Base-by-base conservation (phyloP, 1,140 invertebrate genomes). In the Anoplophora glabripennis region DNA sequence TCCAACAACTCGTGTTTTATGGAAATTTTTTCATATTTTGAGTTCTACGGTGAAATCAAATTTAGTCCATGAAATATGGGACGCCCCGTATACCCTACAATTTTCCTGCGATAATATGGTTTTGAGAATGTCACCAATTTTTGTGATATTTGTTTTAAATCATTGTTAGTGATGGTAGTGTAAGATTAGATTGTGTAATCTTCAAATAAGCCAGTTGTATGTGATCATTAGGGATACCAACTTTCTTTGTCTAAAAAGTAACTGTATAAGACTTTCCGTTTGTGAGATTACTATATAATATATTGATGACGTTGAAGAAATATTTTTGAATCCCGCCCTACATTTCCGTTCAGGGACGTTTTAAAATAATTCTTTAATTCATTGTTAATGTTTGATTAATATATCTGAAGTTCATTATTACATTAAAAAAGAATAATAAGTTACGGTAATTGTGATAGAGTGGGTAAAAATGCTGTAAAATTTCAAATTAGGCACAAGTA, bases 191-290 rank as follows among this genome's bases (percentile, higher is more conserved):
- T 36, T 42, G 35, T 56, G 46, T 45, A 46, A 46, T 38, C 44
- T 35, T 44, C 37, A 45, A 44, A 56, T 56, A 57, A 57, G 54
- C 54, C 54, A 57, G 54, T 57, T 46, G 44, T 57, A 47, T 57
- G 54, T 57, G 54, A 57, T 57, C 44, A 46, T 56, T 47, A 38
- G 33, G 46, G 42, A 56, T 56, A 57, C 54, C 54, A 57, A 57
- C 40, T 47, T 57, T 56, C 44, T 56, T 41, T 56, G 45, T 45
- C 46, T 45, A 56, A 56, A 36, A 33, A 15, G 28, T 38, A 38
- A 42, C 48, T 47, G 46, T 57, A 46, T 57, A 28, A 28, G 21
- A 28, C 21, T 28, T 28, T 57, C 34, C 37, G 41, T 57, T 45
- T 37, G 34, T 45, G 41, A 57, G 46, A 46, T 47, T 44, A 46